A percentile compares a stretch with the other conserved stretches of the same genome.
Conservation (phyloP, 2,113 vertebrate genomes). For the Galemys pyrenaicus region DNA sequence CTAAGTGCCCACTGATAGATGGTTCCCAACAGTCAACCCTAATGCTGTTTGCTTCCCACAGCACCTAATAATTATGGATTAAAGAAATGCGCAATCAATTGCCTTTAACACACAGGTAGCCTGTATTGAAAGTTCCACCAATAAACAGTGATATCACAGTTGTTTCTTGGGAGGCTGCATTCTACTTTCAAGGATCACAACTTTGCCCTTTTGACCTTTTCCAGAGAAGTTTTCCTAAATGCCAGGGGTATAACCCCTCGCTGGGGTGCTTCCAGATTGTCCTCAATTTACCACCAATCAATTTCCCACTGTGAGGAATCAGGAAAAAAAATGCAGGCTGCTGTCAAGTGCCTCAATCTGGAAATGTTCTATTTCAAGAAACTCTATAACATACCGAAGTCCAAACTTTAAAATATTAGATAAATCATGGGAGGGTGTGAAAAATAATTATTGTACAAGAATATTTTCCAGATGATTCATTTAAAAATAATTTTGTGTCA, state of each 20-base stretch:
- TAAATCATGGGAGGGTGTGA: not conserved
- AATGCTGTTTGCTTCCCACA: not conserved
- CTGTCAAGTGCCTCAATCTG: not conserved
- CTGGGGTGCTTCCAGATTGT: no score
- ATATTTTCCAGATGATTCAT: slow-evolving; percentile 42
- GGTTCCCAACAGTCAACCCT: not conserved
- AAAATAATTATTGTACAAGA: slow-evolving; percentile 42
- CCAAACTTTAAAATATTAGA: slow-evolving; percentile 2
- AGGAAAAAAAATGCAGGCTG: not conserved
- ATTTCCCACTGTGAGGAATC: not conserved
- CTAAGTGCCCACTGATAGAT: no score
- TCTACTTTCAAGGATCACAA: not conserved
- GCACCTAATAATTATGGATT: not conserved
- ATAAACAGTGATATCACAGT: not conserved
- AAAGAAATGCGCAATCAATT: not conserved
- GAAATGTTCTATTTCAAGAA: not conserved
- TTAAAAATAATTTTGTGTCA: slow-evolving; percentile 19
- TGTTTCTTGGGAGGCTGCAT: not conserved
- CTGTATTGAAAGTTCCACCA: not conserved
- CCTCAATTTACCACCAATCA: not conserved
- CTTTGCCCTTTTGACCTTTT: not conserved
- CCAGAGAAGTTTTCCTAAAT: not conserved
- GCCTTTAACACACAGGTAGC: not conserved
- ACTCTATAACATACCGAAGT: not conserved
- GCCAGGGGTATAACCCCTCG: accelerated